Evolutionary conservation across 2,113 vertebrate genomes (phyloP).

Genomic region (Xenus cinereus): DNA sequence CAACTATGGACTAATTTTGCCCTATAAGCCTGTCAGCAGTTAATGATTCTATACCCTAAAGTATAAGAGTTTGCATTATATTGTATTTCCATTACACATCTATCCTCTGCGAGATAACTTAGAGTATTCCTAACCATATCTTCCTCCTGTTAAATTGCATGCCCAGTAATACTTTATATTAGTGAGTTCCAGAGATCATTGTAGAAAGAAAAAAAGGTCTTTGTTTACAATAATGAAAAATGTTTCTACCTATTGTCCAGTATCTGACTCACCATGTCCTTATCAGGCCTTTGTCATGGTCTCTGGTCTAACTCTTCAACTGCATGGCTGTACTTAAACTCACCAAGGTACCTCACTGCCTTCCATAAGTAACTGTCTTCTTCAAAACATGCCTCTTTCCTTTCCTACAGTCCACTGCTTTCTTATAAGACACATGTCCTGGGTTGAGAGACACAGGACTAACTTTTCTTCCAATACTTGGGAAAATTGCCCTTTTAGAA

Average conservation of each 20-base stretch:
- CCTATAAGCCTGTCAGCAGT: not conserved
- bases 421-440: no score
- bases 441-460: no score
- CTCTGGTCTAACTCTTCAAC: not conserved
- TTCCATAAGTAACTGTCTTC: not conserved
- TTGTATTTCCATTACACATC: not conserved
- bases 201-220: not conserved
- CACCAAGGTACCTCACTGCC: not conserved
- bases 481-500: no score
- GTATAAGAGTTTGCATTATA: not conserved
- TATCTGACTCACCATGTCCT: not conserved
- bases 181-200: not conserved
- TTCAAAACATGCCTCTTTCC: not conserved
- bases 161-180: not conserved
- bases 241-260: not conserved
- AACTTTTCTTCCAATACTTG: no score
- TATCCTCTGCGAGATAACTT: not conserved
- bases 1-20: not conserved
- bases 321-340: not conserved
- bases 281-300: not conserved
- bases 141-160: not conserved
- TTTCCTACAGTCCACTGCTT: not conserved
- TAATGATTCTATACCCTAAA: not conserved
- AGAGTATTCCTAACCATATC: not conserved
- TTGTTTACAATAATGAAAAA: not conserved